Evolutionary conservation across 2,113 vertebrate genomes (phyloP).

Genomic region (Chionis minor): DNA sequence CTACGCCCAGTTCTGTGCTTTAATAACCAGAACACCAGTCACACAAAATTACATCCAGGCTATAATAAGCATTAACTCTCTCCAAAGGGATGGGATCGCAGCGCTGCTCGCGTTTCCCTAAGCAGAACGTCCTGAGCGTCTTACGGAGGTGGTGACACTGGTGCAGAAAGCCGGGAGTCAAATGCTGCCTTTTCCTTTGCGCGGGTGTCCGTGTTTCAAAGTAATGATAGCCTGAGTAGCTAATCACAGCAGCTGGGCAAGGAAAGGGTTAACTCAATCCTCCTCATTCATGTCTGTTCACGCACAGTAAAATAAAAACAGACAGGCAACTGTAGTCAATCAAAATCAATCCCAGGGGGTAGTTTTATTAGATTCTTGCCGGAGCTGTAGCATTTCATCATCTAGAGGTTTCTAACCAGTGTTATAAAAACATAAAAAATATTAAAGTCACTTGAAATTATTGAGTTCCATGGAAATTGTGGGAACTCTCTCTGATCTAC

Average conservation of each 20-base stretch:
- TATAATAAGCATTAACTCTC: neutral
- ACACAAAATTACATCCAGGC: neutral
- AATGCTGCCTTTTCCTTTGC: neutral
- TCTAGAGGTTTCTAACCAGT: conserved; percentile 33
- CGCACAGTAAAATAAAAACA: conserved; percentile 43
- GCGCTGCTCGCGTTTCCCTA: rapidly evolving
- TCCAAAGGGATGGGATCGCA: neutral
- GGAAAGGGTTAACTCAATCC: conserved; percentile 24
- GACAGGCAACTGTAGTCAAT: conserved; percentile 47
- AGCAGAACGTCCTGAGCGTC: neutral
- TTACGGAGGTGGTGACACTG: neutral
- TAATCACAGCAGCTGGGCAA: neutral
- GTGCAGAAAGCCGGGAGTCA: neutral
- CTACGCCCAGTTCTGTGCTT: neutral
- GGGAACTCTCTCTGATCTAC: neutral
- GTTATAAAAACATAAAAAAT: conserved; percentile 14
- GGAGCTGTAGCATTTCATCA: conserved; percentile 15
- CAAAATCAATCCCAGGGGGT: conserved; percentile 17
- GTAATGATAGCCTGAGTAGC: neutral
- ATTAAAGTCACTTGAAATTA: conserved; percentile 36
- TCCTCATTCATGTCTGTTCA: neutral
- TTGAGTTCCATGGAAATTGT: conserved; percentile 3
- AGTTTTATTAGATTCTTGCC: conserved; percentile 46
- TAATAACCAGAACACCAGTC: neutral
- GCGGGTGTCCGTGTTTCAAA: neutral